phyloP scores from a whole-genome alignment of 2,113 vertebrate species.

The Spheniscus mendiculus region DNA sequence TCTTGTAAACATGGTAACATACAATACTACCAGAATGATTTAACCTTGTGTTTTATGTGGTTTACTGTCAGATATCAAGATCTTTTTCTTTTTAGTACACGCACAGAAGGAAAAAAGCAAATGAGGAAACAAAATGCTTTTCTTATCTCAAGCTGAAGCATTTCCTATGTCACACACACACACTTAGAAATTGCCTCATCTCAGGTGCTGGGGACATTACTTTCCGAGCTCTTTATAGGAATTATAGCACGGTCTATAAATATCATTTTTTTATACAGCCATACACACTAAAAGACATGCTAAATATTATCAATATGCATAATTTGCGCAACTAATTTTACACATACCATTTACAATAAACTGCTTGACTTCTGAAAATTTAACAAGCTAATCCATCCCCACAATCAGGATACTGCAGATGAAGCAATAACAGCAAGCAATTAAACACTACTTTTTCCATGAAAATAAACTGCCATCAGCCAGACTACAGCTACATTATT shows the following conservation, averaged over 20 bases:
- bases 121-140: not conserved
- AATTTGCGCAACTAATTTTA: not conserved
- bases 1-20: accelerated
- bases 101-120: not conserved
- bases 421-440: not conserved
- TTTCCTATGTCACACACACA: not conserved
- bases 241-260: not conserved
- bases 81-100: not conserved
- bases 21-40: not conserved
- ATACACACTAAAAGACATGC: not conserved
- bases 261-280: not conserved
- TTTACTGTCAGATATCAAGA: not conserved
- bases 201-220: not conserved
- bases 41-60: not conserved
- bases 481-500: not conserved
- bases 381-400: not conserved
- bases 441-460: not conserved
- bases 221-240: not conserved
- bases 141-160: not conserved
- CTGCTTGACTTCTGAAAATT: not conserved
- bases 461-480: not conserved
- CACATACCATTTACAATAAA: not conserved
- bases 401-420: not conserved
- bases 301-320: not conserved
- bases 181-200: not conserved